These are phyloP conservation scores for Raphicerus campestris DNA, from an alignment of 2,113 vertebrate genomes.

Conservation along the genomic window DNA sequence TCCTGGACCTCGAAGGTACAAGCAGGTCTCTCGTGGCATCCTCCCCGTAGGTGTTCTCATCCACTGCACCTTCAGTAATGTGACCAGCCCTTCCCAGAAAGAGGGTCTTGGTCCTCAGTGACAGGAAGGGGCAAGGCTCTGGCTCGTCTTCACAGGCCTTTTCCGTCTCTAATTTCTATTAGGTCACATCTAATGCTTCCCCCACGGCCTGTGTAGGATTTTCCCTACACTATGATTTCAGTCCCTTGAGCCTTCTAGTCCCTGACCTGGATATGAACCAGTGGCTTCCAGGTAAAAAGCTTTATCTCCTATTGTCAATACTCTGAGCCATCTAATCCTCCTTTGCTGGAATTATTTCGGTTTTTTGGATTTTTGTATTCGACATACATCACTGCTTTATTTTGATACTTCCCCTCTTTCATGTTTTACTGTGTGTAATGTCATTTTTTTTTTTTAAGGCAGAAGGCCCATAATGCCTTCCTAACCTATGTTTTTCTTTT, in stretches of 20 bases:
- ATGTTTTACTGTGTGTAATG: background rate
- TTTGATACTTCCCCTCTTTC: background rate
- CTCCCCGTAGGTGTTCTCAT: background rate
- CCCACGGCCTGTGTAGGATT: conserved; percentile 26
- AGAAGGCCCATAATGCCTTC: background rate
- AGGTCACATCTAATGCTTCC: conserved; percentile 36
- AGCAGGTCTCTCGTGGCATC: background rate
- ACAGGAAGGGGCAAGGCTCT: conserved; percentile 1
- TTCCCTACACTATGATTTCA: conserved; percentile 31
- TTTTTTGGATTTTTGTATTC: background rate
- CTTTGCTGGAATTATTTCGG: conserved; percentile 17
- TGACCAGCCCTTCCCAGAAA: background rate
- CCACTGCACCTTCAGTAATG: background rate
- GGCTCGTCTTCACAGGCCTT: conserved; percentile 27
- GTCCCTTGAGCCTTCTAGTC: conserved; percentile 45
- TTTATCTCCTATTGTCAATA: conserved; percentile 16
- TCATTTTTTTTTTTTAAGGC: background rate
- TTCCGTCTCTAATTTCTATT: conserved; percentile 32
- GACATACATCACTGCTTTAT: conserved; percentile 20
- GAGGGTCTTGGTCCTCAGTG: background rate
- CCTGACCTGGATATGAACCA: conserved; percentile 49
- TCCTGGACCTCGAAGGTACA: background rate
- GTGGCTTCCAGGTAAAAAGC: conserved; percentile 43
- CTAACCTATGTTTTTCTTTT: background rate
- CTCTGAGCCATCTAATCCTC: background rate